Percentiles rank a stretch among this genome's conserved stretches.
phyloP scores from a whole-genome alignment of 92 coral and sea anemone species.

The Porites divaricata region DNA sequence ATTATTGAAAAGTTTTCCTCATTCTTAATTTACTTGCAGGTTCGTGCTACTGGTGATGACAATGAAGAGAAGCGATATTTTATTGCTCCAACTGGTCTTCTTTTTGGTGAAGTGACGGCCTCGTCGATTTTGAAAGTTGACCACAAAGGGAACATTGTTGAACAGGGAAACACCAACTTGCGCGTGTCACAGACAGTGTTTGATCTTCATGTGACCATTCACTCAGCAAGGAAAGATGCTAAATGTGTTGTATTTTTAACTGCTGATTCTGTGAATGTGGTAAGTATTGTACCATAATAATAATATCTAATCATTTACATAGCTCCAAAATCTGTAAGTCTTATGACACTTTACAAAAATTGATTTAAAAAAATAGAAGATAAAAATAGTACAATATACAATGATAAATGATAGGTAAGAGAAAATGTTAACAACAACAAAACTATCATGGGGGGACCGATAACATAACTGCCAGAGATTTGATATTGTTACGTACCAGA shows the following conservation, averaged over 20 bases:
- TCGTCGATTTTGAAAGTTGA: conserved; percentile 85
- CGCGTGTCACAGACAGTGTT: conserved; percentile 70
- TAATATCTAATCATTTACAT: no score
- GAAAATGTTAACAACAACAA: no score
- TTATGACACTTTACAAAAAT: no score
- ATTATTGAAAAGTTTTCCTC: no score
- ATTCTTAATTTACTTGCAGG: neutral
- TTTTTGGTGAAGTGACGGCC: conserved; percentile 84
- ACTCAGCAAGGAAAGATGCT: conserved; percentile 81
- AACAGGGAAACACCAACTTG: conserved; percentile 84
- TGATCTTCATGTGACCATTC: conserved; percentile 76
- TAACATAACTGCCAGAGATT: no score
- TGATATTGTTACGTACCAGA: no score
- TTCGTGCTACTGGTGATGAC: conserved; percentile 28
- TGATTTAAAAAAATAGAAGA: no score
- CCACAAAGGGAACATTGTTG: conserved; percentile 75
- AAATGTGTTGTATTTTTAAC: conserved; percentile 82
- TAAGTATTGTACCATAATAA: conserved; percentile 37
- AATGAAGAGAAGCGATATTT: conserved; percentile 42
- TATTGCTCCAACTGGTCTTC: conserved; percentile 83
- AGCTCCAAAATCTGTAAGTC: no score
- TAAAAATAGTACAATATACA: no score
- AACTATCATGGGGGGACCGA: no score
- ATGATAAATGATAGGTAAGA: no score
- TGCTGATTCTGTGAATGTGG: conserved; percentile 80